Evolutionary conservation across 1,140 invertebrate species (phyloP).

Genomic region (Paramacrobiotus metropolitanus): DNA sequence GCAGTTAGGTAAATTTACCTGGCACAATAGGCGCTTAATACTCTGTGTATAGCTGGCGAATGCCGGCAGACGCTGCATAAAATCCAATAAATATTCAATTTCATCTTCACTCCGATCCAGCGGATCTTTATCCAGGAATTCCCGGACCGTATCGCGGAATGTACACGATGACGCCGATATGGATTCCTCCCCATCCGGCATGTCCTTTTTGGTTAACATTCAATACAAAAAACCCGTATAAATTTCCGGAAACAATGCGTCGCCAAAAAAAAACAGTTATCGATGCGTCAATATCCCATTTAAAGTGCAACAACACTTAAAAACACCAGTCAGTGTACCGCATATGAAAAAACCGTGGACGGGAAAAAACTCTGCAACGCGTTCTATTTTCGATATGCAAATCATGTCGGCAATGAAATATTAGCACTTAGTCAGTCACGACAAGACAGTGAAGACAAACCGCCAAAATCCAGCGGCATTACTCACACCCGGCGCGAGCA

Average conservation of each 20-base stretch:
- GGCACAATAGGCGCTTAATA: constrained; percentile 66
- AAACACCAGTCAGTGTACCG: constrained; percentile 52
- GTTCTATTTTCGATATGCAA: too few species aligned
- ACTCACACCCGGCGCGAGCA: too few species aligned
- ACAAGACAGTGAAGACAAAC: too few species aligned
- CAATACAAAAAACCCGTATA: not conserved
- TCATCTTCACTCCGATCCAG: constrained; percentile 76
- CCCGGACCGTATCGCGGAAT: constrained; percentile 68
- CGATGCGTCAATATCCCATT: constrained; percentile 17
- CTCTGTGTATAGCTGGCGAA: constrained; percentile 33
- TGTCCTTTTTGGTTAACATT: not conserved
- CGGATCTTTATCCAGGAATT: constrained; percentile 91
- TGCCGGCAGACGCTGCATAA: constrained; percentile 71
- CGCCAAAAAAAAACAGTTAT: not conserved
- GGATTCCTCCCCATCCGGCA: not conserved
- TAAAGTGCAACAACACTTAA: too few species aligned
- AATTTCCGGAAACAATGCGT: not conserved
- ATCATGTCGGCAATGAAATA: too few species aligned
- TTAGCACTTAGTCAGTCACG: too few species aligned
- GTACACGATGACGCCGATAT: not conserved
- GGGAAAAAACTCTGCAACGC: not conserved
- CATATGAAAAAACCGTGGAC: constrained; percentile 31
- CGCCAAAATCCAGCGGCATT: too few species aligned
- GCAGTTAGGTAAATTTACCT: constrained; percentile 22
- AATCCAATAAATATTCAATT: constrained; percentile 79